phyloP scores from a whole-genome alignment of 2,113 vertebrate genomes.

The Haliaeetus leucogaster region DNA sequence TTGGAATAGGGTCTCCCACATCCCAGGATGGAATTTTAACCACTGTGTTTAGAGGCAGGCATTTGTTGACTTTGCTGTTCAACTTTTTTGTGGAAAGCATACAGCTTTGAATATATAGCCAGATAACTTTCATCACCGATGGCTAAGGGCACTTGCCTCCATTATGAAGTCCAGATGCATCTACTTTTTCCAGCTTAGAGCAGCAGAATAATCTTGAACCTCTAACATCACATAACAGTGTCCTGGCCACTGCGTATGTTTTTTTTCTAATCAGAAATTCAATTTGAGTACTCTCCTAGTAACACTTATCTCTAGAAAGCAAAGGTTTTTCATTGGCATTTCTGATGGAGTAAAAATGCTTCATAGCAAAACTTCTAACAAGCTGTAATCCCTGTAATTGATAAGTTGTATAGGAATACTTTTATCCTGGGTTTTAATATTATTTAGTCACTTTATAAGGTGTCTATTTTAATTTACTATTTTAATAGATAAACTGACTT shows the following conservation, averaged over 20 bases:
- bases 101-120: background rate
- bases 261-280: background rate
- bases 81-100: background rate
- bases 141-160: background rate
- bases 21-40: background rate
- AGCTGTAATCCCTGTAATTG: background rate
- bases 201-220: background rate
- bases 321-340: background rate
- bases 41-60: background rate
- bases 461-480: background rate
- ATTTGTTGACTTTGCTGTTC: background rate
- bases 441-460: background rate
- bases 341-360: background rate
- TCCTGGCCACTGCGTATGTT: background rate
- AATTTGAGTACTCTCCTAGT: background rate
- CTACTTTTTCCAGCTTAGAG: background rate
- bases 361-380: background rate
- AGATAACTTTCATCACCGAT: background rate
- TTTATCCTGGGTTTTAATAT: background rate
- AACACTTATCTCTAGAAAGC: background rate
- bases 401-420: background rate
- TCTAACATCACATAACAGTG: rapidly evolving
- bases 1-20: background rate
- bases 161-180: background rate
- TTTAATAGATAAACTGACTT: background rate